These are phyloP conservation scores for Eupleurogrammus muticus DNA, from an alignment of 2,797 vertebrate species.

Conservation along the genomic window DNA sequence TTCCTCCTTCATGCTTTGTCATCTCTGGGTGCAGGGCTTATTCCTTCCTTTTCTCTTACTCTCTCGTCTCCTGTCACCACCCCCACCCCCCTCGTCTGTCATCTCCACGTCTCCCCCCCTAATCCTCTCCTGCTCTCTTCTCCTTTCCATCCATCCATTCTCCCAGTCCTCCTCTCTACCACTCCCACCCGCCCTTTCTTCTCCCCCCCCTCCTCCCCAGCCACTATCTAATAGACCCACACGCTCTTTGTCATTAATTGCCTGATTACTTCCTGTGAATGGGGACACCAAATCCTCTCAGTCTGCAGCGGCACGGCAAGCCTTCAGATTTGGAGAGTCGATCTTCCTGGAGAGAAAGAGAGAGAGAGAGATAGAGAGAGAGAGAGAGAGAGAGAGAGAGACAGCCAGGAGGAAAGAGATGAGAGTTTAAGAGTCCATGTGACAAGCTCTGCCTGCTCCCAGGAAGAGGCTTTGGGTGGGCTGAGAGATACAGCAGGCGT, in stretches of 20 bases:
- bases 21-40: constrained; percentile 63
- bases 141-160: constrained; percentile 46
- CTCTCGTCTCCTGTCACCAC: constrained; percentile 58
- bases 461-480: constrained; percentile 71
- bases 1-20: constrained; percentile 54
- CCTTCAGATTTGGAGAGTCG: constrained; percentile 78
- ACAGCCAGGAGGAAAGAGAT: constrained; percentile 4
- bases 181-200: constrained; percentile 26
- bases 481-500: constrained; percentile 40
- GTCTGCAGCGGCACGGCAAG: constrained; percentile 66
- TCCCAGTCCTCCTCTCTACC: constrained; percentile 40
- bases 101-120: constrained; percentile 64
- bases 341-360: constrained; percentile 61
- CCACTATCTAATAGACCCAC: constrained; percentile 81
- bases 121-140: constrained; percentile 53
- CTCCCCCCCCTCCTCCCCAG: constrained; percentile 41
- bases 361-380: constrained; percentile 1
- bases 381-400: neutral
- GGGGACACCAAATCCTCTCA: constrained; percentile 83
- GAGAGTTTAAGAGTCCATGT: constrained; percentile 71
- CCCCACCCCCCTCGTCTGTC: constrained; percentile 60
- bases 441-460: constrained; percentile 72
- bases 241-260: constrained; percentile 86
- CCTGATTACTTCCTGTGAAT: constrained; percentile 84
- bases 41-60: constrained; percentile 59